phyloP scores from a whole-genome alignment of 1,140 invertebrate genomes.

The Lordiphosa stackelbergi region DNA sequence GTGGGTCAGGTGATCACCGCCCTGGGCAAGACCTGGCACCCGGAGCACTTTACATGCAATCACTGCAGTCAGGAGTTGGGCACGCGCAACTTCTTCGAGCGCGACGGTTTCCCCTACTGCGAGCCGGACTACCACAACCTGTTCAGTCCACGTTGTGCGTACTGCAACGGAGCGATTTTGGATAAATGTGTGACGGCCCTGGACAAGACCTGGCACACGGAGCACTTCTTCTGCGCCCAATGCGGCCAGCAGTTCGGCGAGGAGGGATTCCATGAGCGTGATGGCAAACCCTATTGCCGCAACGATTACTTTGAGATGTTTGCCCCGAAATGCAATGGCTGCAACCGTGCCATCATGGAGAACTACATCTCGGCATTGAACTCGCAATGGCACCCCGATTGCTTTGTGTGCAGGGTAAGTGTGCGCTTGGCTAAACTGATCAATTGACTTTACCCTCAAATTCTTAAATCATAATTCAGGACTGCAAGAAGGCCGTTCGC shows the following conservation, averaged over 20 bases:
- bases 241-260: constrained; percentile 98
- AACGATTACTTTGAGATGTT: constrained; percentile 99
- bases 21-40: constrained; percentile 99
- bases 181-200: constrained; percentile 99
- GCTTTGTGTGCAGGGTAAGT: constrained; percentile 99
- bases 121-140: constrained; percentile 98
- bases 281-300: constrained; percentile 95
- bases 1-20: constrained; percentile 96
- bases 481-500: constrained; percentile 93
- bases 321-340: constrained; percentile 98
- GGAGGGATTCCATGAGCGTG: constrained; percentile 96
- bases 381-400: constrained; percentile 99
- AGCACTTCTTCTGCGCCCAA: constrained; percentile 99
- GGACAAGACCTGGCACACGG: constrained; percentile 99
- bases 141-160: constrained; percentile 98
- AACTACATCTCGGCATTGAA: constrained; percentile 99
- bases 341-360: constrained; percentile 97
- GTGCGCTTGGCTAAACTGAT: background rate
- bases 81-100: constrained; percentile 98
- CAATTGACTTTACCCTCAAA: background rate
- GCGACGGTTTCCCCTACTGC: constrained; percentile 97
- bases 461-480: constrained; percentile 80
- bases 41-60: constrained; percentile 98
- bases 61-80: constrained; percentile 98
- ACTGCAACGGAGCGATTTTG: constrained; percentile 98